Percentiles rank a stretch among this genome's conserved stretches.
Evolutionary conservation across 2,888 invertebrate species (phyloP).

Genomic region (Drosophila differens): DNA sequence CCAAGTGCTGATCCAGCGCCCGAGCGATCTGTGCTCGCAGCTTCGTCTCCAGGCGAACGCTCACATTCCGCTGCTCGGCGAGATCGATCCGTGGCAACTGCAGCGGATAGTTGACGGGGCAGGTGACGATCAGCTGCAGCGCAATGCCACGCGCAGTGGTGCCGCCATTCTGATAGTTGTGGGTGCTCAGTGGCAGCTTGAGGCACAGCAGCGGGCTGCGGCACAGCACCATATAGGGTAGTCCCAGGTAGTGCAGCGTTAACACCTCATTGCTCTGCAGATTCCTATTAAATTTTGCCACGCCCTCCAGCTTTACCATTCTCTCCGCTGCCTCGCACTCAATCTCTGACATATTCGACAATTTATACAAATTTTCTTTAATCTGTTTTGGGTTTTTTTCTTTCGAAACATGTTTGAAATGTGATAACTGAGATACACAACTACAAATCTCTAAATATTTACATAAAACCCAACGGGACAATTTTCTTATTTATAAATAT

Average conservation of each 20-base stretch:
- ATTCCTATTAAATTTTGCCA: conserved; percentile 27
- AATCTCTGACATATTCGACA: conserved; percentile 30
- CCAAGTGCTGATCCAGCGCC: conserved; percentile 59
- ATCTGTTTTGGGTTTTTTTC: conserved; percentile 3
- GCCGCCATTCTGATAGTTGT: conserved; percentile 48
- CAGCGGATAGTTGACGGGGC: conserved; percentile 60
- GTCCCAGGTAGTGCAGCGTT: conserved; percentile 66
- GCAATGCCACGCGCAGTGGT: conserved; percentile 43
- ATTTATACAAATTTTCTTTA: conserved; percentile 26
- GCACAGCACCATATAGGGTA: conserved; percentile 58
- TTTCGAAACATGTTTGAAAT: conserved; percentile 44
- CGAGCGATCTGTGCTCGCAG: conserved; percentile 46
- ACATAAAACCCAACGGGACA: conserved; percentile 5
- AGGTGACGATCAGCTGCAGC: conserved; percentile 63
- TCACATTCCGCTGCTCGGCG: conserved; percentile 59
- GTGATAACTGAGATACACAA: conserved; percentile 10
- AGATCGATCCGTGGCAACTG: conserved; percentile 57
- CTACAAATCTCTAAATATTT: conserved; percentile 30
- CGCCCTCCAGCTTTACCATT: not conserved
- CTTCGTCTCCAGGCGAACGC: conserved; percentile 40
- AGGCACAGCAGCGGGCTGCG: conserved; percentile 53
- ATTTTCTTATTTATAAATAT: not conserved
- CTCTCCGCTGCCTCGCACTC: not conserved
- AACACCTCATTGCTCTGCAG: conserved; percentile 64
- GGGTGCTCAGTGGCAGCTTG: conserved; percentile 58